Conservation (phyloP, 1,140 invertebrate species). For the Glomeris maerens region DNA sequence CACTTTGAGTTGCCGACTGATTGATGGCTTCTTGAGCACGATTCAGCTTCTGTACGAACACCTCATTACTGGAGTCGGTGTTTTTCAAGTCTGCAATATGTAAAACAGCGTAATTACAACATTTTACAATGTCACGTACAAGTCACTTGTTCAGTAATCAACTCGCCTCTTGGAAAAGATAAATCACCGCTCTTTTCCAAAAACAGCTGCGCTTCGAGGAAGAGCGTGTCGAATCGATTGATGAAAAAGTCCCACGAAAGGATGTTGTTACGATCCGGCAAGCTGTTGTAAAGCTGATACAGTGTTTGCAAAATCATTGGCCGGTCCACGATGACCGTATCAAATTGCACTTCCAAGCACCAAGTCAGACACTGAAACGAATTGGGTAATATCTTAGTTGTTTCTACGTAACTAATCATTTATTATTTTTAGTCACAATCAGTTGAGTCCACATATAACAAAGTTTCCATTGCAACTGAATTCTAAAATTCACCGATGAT, state of each 20-base stretch:
- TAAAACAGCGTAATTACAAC: constrained; percentile 6
- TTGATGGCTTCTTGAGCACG: constrained; percentile 71
- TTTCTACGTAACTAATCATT: too few species aligned
- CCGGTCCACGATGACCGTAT: constrained; percentile 85
- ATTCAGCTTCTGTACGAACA: constrained; percentile 71
- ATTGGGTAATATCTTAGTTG: constrained; percentile 12
- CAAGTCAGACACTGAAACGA: constrained; percentile 56
- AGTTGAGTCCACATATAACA: too few species aligned
- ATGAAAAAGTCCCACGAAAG: constrained; percentile 97
- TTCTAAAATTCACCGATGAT: too few species aligned
- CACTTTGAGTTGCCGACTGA: constrained; percentile 43
- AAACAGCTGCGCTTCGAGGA: constrained; percentile 85
- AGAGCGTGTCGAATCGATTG: constrained; percentile 88
- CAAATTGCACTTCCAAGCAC: constrained; percentile 83
- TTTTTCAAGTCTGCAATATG: constrained; percentile 61
- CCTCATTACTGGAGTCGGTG: constrained; percentile 74
- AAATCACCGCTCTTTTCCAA: constrained; percentile 66
- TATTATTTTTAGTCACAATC: too few species aligned
- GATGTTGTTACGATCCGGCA: constrained; percentile 68
- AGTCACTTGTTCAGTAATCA: not conserved
- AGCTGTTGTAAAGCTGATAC: constrained; percentile 82
- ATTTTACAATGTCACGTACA: not conserved
- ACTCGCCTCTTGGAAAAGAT: constrained; percentile 59
- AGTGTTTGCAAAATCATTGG: constrained; percentile 94
- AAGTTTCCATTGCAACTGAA: too few species aligned